Percentiles rank a stretch among this genome's conserved stretches.
Conservation (phyloP, 2,113 vertebrate species). For the Perca flavescens region DNA sequence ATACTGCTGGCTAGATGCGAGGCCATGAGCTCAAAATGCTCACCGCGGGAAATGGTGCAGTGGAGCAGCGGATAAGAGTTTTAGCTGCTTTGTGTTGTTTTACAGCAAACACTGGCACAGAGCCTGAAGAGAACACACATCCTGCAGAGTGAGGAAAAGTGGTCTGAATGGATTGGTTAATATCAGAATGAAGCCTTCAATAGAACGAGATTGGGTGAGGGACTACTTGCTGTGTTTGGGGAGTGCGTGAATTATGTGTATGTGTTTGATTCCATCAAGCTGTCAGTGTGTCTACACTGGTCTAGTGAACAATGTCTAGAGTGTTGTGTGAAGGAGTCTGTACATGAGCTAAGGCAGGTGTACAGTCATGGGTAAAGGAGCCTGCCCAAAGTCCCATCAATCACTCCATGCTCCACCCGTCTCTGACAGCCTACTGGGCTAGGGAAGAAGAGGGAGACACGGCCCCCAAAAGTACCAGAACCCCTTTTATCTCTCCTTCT, state of each 20-base stretch:
- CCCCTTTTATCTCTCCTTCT: slow-evolving; percentile 7
- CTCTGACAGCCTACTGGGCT: slow-evolving; percentile 51
- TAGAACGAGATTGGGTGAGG: slow-evolving; percentile 27
- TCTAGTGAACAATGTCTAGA: slow-evolving; percentile 53
- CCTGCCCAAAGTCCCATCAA: slow-evolving; percentile 51
- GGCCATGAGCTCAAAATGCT: slow-evolving; percentile 56
- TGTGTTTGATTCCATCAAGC: slow-evolving; percentile 56
- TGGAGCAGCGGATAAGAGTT: slow-evolving; percentile 49
- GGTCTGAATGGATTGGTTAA: slow-evolving; percentile 48
- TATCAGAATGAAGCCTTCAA: slow-evolving; percentile 37
- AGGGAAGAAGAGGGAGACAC: slow-evolving; percentile 22
- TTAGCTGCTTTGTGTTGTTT: slow-evolving; percentile 54
- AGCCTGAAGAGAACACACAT: slow-evolving; percentile 45
- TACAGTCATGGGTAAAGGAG: slow-evolving; percentile 45
- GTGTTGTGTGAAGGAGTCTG: slow-evolving; percentile 41
- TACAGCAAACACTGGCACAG: slow-evolving; percentile 53
- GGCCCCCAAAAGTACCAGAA: slow-evolving; percentile 27
- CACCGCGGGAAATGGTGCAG: slow-evolving; percentile 38
- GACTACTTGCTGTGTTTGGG: slow-evolving; percentile 37
- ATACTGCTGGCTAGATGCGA: slow-evolving; percentile 44
- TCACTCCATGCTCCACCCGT: slow-evolving; percentile 52
- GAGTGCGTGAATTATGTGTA: slow-evolving; percentile 12
- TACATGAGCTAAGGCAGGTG: slow-evolving; percentile 51
- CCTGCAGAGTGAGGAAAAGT: slow-evolving; percentile 36
- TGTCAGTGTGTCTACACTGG: slow-evolving; percentile 44